Base-by-base conservation (phyloP, 2,888 invertebrate genomes). In the Pseudococcus jackbeardsleyi region DNA sequence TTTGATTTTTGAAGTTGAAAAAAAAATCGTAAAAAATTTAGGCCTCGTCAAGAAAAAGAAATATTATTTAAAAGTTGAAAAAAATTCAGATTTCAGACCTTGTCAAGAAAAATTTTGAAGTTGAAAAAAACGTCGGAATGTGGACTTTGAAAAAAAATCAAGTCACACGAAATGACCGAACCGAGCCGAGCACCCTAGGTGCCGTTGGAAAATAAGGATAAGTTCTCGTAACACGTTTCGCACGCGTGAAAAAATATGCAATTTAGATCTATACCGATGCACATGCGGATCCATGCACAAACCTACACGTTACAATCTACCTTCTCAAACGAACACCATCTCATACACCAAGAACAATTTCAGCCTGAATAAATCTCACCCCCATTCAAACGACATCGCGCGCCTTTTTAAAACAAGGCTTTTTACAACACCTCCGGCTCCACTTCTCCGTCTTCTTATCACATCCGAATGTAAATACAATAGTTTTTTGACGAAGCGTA, bases 381-480 rank as follows among this genome's bases (percentile, higher is more conserved):
- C 33, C 17, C 7, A 17, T 72, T 72, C 12, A 17, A 42, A 17
- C 72, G 33, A 33, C 33, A 17, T 72, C 72, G 12, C 26, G 72
- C 17, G 33, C 72, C 26, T 72, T 26, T 64, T 22, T 64, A 26
- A 26, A 68, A 68, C 68, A 68, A 22, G 22, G 22, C 68, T 68
- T 68, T 68, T 68, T 68, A 54, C 68, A 68, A 54, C 68, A 68
- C 11, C 68, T 68, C 9, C 26, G 22, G 12, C 26, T 54, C n/a
- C n/a, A n/a, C n/a, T 33, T 3, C 54, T 1, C n/a, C n/a, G 26
- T 9, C 26, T 0, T 9, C 22, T 68, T 68, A 68, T 68, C 68
- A 12, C 22, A 22, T 68, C 22, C 68, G 68, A 68, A 68, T 68
- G 68, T 68, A 68, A 68, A 68, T 68, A 68, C 68, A 68, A 26